Conservation (phyloP, 2,888 invertebrate genomes). For the Lithophane ornitopus region DNA sequence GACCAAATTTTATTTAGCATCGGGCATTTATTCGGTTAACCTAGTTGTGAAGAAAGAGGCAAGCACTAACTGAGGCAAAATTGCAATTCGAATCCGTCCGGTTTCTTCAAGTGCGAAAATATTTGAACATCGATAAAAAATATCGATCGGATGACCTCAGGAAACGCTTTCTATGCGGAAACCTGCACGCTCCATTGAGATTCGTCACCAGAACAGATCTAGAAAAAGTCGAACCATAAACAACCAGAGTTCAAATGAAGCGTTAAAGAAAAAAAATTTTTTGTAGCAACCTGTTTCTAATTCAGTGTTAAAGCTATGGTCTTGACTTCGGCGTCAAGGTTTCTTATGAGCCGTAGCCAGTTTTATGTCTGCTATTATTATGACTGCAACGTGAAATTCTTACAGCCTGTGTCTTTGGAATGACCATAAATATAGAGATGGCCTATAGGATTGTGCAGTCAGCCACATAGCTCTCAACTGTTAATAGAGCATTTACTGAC, state of each 20-base stretch:
- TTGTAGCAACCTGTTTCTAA: conserved; percentile 46
- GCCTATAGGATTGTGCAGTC: background rate
- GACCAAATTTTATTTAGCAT: conserved; percentile 31
- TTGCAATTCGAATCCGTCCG: conserved; percentile 13
- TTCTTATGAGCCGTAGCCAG: conserved; percentile 27
- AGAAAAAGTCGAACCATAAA: conserved; percentile 70
- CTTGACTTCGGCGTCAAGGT: conserved; percentile 60
- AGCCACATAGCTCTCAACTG: background rate
- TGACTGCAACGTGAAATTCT: conserved; percentile 9
- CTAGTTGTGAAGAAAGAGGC: conserved; percentile 39
- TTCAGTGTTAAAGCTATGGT: conserved; percentile 52
- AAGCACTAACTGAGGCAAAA: conserved; percentile 13
- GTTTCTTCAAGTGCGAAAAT: conserved; percentile 41
- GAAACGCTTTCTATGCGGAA: conserved; percentile 72
- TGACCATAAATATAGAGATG: conserved; percentile 41
- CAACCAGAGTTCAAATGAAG: conserved; percentile 67
- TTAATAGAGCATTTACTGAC: conserved; percentile 17
- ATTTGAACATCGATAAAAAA: conserved; percentile 53
- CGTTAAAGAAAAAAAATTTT: conserved; percentile 57
- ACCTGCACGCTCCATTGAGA: conserved; percentile 73
- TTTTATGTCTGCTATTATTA: conserved; percentile 44
- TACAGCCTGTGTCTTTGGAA: conserved; percentile 10
- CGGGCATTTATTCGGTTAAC: conserved; percentile 43
- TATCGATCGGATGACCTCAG: conserved; percentile 61
- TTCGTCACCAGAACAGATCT: conserved; percentile 71